phyloP scores from a whole-genome alignment of 2,113 vertebrate genomes.

The Tichodroma muraria region DNA sequence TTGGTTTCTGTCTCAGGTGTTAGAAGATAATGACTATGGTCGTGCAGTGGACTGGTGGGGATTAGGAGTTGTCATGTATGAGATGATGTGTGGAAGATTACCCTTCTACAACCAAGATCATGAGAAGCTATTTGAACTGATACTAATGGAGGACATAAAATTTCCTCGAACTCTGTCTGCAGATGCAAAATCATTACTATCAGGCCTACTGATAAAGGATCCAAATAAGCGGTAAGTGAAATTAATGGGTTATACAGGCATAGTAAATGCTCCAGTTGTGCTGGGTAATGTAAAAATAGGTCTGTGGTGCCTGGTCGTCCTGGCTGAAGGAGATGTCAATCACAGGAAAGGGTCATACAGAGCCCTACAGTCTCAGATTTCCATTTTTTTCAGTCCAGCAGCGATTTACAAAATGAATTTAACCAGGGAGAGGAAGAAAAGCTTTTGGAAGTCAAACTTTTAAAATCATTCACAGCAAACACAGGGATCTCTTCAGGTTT shows the following conservation, averaged over 20 bases:
- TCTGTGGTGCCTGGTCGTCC: neutral
- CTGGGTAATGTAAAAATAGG: neutral
- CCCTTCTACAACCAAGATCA: constrained; percentile 99
- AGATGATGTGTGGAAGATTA: constrained; percentile 97
- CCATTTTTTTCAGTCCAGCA: neutral
- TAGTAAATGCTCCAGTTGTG: neutral
- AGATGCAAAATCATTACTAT: constrained; percentile 95
- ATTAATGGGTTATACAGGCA: neutral
- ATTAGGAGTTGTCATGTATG: constrained; percentile 94
- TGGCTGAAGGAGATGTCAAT: neutral
- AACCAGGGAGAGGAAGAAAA: neutral
- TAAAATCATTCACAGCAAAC: neutral
- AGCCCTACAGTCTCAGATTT: neutral
- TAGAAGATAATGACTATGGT: constrained; percentile 97
- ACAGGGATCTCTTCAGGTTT: neutral
- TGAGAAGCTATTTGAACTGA: constrained; percentile 96
- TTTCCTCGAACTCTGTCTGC: constrained; percentile 93
- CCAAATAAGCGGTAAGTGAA: constrained; percentile 89
- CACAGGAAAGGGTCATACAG: neutral
- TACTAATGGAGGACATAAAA: constrained; percentile 98
- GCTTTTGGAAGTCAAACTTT: neutral
- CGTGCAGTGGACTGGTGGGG: constrained; percentile 98
- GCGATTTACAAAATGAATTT: fast-evolving
- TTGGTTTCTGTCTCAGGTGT: constrained; percentile 74
- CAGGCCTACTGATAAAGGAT: constrained; percentile 96